A percentile compares a stretch with the other conserved stretches of the same genome.
Evolutionary conservation across 2,888 invertebrate species (phyloP).

Genomic region (Orchesella flavescens): DNA sequence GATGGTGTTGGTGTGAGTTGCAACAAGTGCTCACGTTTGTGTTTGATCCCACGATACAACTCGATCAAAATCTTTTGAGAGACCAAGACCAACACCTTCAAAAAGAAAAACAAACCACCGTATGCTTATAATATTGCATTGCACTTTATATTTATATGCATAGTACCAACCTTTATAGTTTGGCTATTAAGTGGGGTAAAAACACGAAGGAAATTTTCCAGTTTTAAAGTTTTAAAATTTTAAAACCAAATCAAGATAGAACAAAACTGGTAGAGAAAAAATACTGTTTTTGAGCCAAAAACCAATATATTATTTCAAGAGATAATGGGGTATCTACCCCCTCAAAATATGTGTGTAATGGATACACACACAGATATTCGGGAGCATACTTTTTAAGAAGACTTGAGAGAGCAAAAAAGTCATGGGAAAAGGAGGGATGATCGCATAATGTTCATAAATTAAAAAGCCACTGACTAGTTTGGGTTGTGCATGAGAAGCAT

Average conservation of each 20-base stretch:
- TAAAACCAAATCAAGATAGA: constrained; percentile 19
- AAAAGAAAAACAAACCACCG: constrained; percentile 8
- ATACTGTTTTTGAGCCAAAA: constrained; percentile 40
- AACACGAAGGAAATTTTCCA: constrained; percentile 47
- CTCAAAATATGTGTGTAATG: constrained; percentile 5
- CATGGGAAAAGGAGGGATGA: constrained; percentile 60
- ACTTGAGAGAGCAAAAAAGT: constrained; percentile 5
- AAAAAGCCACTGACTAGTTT: constrained; percentile 66
- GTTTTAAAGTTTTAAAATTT: constrained; percentile 51
- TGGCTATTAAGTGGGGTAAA: constrained; percentile 43
- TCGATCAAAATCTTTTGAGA: constrained; percentile 43
- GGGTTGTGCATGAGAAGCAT: constrained; percentile 61
- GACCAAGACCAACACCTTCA: constrained; percentile 14
- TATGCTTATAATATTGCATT: not conserved
- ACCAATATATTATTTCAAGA: constrained; percentile 50
- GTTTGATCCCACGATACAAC: constrained; percentile 54
- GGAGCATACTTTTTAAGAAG: no score
- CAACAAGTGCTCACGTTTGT: constrained; percentile 7
- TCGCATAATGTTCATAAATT: constrained; percentile 67
- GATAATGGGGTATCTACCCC: constrained; percentile 17
- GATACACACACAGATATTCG: constrained; percentile 13
- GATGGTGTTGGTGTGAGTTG: no score
- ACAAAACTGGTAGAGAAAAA: constrained; percentile 11
- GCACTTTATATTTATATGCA: constrained; percentile 26
- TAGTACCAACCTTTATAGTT: not conserved